Percentiles rank a stretch among this genome's conserved stretches.
phyloP scores from a whole-genome alignment of 2,888 invertebrate genomes.

The Cosmia trapezina region DNA sequence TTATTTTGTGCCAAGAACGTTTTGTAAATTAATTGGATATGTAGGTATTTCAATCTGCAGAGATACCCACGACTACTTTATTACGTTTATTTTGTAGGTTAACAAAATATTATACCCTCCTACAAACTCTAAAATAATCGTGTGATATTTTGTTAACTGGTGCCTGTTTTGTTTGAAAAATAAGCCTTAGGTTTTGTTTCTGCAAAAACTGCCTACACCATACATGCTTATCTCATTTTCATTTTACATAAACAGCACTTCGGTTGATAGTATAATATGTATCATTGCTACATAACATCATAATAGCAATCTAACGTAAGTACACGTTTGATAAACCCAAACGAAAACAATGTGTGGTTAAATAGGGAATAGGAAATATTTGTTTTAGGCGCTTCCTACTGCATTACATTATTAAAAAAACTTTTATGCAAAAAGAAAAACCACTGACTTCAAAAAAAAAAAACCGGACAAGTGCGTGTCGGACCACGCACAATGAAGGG shows the following conservation, averaged over 20 bases:
- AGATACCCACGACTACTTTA: conserved; percentile 9
- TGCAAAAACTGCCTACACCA: neutral
- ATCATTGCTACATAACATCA: conserved; percentile 4
- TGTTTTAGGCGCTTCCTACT: no score
- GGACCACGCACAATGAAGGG: no score
- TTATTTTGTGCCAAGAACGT: neutral
- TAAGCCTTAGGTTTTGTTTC: neutral
- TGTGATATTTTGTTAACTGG: neutral
- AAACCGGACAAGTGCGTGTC: no score
- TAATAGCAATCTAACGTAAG: conserved; percentile 35
- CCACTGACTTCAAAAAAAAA: no score
- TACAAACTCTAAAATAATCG: neutral
- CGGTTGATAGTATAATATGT: neutral
- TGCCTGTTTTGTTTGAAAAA: neutral
- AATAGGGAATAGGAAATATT: no score
- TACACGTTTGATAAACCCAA: conserved; percentile 9
- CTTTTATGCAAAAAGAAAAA: no score
- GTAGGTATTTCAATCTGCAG: conserved; percentile 1
- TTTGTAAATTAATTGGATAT: conserved; percentile 12
- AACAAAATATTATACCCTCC: conserved; percentile 1
- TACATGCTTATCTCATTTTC: neutral
- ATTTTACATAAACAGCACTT: neutral
- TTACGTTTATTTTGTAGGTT: conserved; percentile 19
- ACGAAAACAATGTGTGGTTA: neutral
- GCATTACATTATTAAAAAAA: no score